Evolutionary conservation across 2,113 vertebrate genomes (phyloP), one percentile per base, ranked within the genome.

Genomic region (Pagrus major): DNA sequence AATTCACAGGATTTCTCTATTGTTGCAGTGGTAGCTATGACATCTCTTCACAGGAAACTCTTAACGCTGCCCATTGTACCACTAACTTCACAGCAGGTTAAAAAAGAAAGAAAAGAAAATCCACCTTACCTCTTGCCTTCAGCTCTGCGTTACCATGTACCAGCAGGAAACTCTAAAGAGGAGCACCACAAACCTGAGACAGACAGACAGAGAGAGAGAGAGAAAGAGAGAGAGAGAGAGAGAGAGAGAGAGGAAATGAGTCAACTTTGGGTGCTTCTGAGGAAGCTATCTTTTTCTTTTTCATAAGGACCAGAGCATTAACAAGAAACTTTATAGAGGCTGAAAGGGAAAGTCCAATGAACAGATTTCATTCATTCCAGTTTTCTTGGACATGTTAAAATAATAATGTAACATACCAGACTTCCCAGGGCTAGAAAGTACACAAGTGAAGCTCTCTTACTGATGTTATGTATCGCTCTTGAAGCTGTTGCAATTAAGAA

Each of bases 71-170:
- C 9, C 8, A 14, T n/a, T 33, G 39, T 6, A 61, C 25, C 56
- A 25, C 54, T 2, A 70, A 27, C 21, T 10, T 46, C 18, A 66
- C 59, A 29, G 3, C 20, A 29, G 41, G 76, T 25, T 42, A 25
- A 54, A n/a, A 23, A 29, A 21, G 61, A n/a, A 66, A 59, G 33
- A 39, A 39, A 78, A 47, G 47, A 64, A 46, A 81, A 51, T 67
- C 18, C 66, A 82, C 18, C 87, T 91, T 93, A 94, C 94, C 93
- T 91, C 90, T 93, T 72, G 78, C 76, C 76, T 91, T 93, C 84
- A 94, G 90, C 78, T 93, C 66, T 81, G 85, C 82, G 90, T 88
- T 87, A 94, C 87, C 89, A 92, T 94, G 88, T 88, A 94, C 88
- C 86, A 92, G 91, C 83, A 88, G 86, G 90, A 93, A 92, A 89